phyloP scores from a whole-genome alignment of 2,797 vertebrate genomes.

The Rhadinocentrus ornatus region DNA sequence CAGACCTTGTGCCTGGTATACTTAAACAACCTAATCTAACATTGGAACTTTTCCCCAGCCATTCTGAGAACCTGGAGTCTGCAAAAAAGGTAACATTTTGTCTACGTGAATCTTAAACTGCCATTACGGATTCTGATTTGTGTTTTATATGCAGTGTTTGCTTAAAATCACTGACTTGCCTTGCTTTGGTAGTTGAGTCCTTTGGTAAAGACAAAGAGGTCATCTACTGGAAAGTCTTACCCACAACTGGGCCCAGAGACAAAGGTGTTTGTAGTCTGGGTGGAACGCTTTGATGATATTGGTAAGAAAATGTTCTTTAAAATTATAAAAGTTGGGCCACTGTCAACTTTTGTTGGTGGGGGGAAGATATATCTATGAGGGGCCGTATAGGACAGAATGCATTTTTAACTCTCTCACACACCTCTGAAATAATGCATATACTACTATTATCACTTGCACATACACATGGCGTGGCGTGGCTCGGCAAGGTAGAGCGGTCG shows the following conservation, averaged over 20 bases:
- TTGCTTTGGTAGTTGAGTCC: constrained; percentile 85
- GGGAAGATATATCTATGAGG: background rate
- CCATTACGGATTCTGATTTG: background rate
- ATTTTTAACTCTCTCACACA: too few relatives aligned
- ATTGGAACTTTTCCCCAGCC: constrained; percentile 94
- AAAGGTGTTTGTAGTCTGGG: constrained; percentile 96
- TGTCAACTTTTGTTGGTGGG: background rate
- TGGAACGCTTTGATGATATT: constrained; percentile 95
- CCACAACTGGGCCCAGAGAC: constrained; percentile 95
- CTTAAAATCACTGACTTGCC: constrained; percentile 10
- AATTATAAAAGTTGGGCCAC: background rate
- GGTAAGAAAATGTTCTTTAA: constrained; percentile 78
- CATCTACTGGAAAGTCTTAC: constrained; percentile 89
- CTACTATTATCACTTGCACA: too few relatives aligned
- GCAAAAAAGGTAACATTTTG: constrained; percentile 87
- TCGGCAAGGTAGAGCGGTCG: too few relatives aligned
- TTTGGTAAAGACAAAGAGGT: constrained; percentile 89
- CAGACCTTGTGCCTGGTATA: constrained; percentile 88
- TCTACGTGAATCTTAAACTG: background rate
- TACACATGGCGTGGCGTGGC: too few relatives aligned
- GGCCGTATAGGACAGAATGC: too few relatives aligned
- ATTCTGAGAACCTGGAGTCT: constrained; percentile 91
- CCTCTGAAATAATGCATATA: too few relatives aligned
- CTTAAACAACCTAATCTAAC: constrained; percentile 91
- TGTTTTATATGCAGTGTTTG: constrained; percentile 4